These are phyloP conservation scores for Erynnis tages DNA, from an alignment of 2,888 invertebrate species.

Conservation along the genomic window DNA sequence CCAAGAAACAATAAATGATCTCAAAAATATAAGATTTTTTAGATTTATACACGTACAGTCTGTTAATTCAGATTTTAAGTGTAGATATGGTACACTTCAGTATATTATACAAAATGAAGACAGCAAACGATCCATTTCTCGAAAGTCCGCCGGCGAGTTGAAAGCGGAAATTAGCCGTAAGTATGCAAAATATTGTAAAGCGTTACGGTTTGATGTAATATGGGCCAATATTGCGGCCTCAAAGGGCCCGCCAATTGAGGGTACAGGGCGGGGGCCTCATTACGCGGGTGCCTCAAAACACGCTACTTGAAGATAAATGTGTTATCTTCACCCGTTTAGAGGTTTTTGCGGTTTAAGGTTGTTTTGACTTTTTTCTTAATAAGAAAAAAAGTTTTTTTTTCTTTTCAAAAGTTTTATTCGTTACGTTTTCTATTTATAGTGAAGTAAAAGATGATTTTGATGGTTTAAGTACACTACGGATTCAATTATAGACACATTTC, in stretches of 20 bases:
- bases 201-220: too few relatives aligned
- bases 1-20: too few relatives aligned
- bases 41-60: too few relatives aligned
- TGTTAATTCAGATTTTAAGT: too few relatives aligned
- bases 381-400: too few relatives aligned
- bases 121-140: not conserved
- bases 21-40: too few relatives aligned
- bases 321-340: not conserved
- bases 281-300: not conserved
- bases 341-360: not conserved
- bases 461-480: too few relatives aligned
- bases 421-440: too few relatives aligned
- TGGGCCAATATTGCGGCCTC: not conserved
- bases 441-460: too few relatives aligned
- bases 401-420: not conserved
- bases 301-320: not conserved
- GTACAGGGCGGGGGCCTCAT: not conserved
- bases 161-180: constrained; percentile 1
- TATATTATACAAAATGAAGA: constrained; percentile 1
- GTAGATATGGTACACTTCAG: too few relatives aligned
- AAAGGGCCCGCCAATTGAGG: constrained; percentile 15
- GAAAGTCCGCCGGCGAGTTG: constrained; percentile 1
- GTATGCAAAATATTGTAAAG: constrained; percentile 17
- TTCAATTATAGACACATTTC: too few relatives aligned
- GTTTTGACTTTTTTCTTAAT: not conserved